A percentile compares a stretch with the other conserved stretches of the same genome.
Evolutionary conservation across 2,888 invertebrate species (phyloP).

Genomic region (Liopterus haemorrhoidalis): DNA sequence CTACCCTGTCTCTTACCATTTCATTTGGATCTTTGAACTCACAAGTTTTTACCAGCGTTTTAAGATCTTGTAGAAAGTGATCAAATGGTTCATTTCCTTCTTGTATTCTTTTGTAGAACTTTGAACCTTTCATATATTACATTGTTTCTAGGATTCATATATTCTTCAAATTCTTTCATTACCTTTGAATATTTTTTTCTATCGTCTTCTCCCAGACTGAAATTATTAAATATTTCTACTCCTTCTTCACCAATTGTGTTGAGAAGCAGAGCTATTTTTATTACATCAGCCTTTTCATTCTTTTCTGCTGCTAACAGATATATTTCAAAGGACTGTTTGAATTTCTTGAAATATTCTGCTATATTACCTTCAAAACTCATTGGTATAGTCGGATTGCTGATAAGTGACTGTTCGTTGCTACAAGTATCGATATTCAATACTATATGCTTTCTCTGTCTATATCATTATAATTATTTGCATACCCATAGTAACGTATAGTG

Average conservation of each 20-base stretch:
- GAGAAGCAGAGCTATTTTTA: constrained; percentile 31
- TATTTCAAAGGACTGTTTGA: constrained; percentile 29
- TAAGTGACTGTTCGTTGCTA: too few species aligned
- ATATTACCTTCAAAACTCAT: constrained; percentile 20
- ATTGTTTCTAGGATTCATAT: constrained; percentile 24
- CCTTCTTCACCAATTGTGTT: constrained; percentile 32
- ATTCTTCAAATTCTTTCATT: constrained; percentile 27
- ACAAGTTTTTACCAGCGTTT: constrained; percentile 28
- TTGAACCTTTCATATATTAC: constrained; percentile 23
- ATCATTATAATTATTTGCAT: too few species aligned
- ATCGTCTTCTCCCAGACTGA: constrained; percentile 27
- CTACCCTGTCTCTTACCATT: constrained; percentile 28
- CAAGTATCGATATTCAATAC: too few species aligned
- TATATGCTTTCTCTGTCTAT: too few species aligned
- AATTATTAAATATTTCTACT: constrained; percentile 32
- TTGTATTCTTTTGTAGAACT: constrained; percentile 30
- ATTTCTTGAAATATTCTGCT: constrained; percentile 30
- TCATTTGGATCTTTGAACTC: constrained; percentile 26
- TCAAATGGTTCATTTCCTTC: constrained; percentile 30
- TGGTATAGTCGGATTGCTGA: too few species aligned
- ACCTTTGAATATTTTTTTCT: constrained; percentile 27
- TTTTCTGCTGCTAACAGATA: constrained; percentile 31
- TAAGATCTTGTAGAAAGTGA: constrained; percentile 29
- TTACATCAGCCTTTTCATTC: constrained; percentile 22
- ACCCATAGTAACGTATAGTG: too few species aligned